Percentiles rank a stretch among this genome's conserved stretches.
These are phyloP conservation scores for Porites evermanni DNA, from an alignment of 92 coral and sea anemone species.

Conservation along the genomic window DNA sequence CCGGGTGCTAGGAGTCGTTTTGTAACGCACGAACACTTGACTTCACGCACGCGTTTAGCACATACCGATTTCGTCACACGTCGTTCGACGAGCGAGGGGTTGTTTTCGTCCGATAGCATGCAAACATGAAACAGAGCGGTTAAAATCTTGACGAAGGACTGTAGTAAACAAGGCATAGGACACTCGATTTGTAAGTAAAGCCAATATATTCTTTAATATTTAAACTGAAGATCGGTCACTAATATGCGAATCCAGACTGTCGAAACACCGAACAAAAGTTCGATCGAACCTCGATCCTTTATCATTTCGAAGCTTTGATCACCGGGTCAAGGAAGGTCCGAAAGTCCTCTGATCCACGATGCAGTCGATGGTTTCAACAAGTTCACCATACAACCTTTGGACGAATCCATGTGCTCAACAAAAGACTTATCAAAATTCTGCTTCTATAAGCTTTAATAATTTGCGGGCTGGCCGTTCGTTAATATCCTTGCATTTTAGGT, in stretches of 20 bases:
- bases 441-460: background rate
- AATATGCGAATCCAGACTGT: background rate
- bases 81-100: background rate
- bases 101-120: background rate
- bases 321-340: background rate
- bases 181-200: slow-evolving; percentile 27
- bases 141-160: background rate
- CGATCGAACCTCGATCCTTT: background rate
- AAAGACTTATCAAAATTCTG: background rate
- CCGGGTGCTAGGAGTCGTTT: background rate
- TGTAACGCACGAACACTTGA: background rate
- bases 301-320: background rate
- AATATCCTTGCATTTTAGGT: background rate
- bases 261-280: background rate
- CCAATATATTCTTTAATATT: slow-evolving; percentile 29
- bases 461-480: background rate
- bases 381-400: slow-evolving; percentile 9
- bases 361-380: background rate
- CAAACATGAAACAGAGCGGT: background rate
- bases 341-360: background rate
- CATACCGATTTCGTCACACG: slow-evolving; percentile 19
- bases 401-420: background rate
- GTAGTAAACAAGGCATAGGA: slow-evolving; percentile 1
- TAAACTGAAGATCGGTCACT: slow-evolving; percentile 5
- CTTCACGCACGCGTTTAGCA: slow-evolving; percentile 14